Base-by-base conservation (phyloP, 2,797 vertebrate genomes). In the Syngnathus rostellatus region DNA sequence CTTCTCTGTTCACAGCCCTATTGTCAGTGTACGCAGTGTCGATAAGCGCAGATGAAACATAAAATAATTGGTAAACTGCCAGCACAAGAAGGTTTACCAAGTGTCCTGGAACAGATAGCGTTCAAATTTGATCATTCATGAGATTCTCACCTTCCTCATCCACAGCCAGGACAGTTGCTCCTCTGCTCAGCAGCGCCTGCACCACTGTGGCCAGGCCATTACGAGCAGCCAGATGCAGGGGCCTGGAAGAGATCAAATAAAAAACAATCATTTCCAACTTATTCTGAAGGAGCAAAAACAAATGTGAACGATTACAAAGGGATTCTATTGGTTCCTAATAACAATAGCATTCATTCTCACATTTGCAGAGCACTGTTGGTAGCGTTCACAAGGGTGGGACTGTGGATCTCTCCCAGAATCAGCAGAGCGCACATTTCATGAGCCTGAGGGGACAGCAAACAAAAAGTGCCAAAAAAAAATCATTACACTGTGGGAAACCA, bases 351-450 rank as follows among this genome's bases (percentile, higher is more conserved):
- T 8, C 21, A 12, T 8, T 16, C 95, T 98, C 84, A 99, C 97
- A 95, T 99, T 88, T 99, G 97, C 88, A 98, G 93, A 74, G 94
- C 92, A 74, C 90, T 93, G 91, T 98, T 98, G 82, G 94, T 95
- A 82, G 94, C 93, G 81, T 97, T 98, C 89, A 99, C 97, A 89
- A 98, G 95, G 83, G 94, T 94, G 78, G 94, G 93, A 88, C 94
- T 94, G 86, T 95, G 94, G 83, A 94, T 97, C 89, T 98, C 96
- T 71, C 95, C 94, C 91, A 99, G 91, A 84, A 99, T 95, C 91
- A 99, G 92, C 89, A 99, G 94, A 83, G 97, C 96, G 86, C 96
- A 99, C 93, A 96, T 97, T 88, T 99, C 97, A 90, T 99, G 95
- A 80, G 94, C 94, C 97, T 99, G 63, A 65, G 21, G 48, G 38